Base-by-base conservation (phyloP, 2,888 invertebrate species). In the Caenorhabditis panamensis region DNA sequence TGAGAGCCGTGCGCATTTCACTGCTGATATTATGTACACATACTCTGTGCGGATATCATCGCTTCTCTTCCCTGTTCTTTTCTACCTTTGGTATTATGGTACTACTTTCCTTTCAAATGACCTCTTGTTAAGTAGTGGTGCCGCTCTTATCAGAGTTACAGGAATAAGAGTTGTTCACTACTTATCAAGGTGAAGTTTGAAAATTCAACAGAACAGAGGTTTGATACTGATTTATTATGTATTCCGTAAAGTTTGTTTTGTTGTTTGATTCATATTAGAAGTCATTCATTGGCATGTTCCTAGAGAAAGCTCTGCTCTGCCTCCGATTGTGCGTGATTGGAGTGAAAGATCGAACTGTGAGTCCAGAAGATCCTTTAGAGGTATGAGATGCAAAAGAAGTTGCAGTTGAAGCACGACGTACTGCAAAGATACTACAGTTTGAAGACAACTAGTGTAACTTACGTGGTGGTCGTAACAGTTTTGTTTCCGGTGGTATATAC, bases 231-330 rank as follows among this genome's bases (percentile, higher is more conserved):
- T 64, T 54, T 54, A 56, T 56, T 56, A 51, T 51, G 26, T 2
- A 4, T 62, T 49, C 26, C 13, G 6, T 11, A 37, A n/a, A 1
- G 6, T 22, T 26, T 24, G 16, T 9, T 47, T 6, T 9, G 16
- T 9, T n/a, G 31, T 41, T 41, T 59, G 9, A 44, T 56, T n/a
- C 13, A 37, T 20, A n/a, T 66, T 58, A 77, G 28, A 83, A 83
- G 54, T 84, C 84, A 28, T 84, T 84, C 84, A 84, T 84, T 11
- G 79, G 72, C 67, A 84, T 63, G 31, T 81, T 82, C 37, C 41
- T 82, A 18, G 69, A 77, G 37, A 79, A 84, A 13, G 81, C 77
- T 26, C 61, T 56, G 47, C 75, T 64, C 28, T 66, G 56, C 18
- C 69, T 53, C 24, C 75, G 49, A 37, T 54, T 66, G 13, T 62